Conservation (phyloP, 2,888 invertebrate genomes). For the Metacarcinus magister region DNA sequence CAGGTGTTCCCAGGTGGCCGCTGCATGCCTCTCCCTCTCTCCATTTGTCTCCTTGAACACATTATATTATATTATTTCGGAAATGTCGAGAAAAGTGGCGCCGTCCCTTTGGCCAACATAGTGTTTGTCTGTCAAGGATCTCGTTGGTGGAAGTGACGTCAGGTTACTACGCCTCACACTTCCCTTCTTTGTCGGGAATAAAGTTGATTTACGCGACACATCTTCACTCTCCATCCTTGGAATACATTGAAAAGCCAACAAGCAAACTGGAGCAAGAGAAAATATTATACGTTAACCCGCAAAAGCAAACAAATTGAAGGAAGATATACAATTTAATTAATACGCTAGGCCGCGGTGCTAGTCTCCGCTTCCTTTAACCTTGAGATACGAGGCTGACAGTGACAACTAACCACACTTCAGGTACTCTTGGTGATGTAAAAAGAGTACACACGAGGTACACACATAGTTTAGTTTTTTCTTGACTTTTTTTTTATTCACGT, state of each 20-base stretch:
- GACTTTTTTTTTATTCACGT: background rate
- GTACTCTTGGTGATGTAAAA: background rate
- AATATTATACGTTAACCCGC: background rate
- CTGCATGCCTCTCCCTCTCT: background rate
- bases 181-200: no score
- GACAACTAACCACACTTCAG: background rate
- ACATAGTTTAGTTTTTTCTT: background rate
- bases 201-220: no score
- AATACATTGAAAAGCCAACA: no score
- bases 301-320: background rate
- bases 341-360: background rate
- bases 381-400: background rate
- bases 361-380: background rate
- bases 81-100: background rate
- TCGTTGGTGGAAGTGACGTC: background rate
- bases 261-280: background rate
- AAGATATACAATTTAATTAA: background rate
- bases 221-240: no score
- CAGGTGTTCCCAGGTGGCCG: slow-evolving; percentile 1
- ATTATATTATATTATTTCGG: background rate
- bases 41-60: background rate
- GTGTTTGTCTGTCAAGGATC: background rate
- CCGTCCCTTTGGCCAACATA: background rate
- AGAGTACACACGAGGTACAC: background rate
- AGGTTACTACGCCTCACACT: background rate